These are phyloP conservation scores for Ctenochaetus hawaiiensis DNA, from an alignment of 2,797 vertebrate species.

Conservation along the genomic window DNA sequence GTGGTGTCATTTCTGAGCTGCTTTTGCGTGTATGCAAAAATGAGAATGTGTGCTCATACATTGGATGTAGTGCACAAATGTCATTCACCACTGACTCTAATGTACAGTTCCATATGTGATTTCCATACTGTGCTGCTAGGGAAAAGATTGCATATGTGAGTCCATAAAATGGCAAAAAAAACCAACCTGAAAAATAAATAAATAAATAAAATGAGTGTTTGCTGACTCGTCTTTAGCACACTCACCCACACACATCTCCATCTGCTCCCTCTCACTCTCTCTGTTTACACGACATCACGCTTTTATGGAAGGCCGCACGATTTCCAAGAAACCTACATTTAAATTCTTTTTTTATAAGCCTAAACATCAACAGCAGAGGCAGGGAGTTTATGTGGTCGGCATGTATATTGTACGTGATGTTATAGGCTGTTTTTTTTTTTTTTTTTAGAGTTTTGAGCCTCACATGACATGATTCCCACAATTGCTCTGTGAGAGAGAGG, in stretches of 20 bases:
- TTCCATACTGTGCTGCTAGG: not conserved
- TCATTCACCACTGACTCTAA: not conserved
- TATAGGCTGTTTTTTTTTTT: not conserved
- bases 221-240: constrained; percentile 39
- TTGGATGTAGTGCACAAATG: not conserved
- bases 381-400: not conserved
- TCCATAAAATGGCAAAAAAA: constrained; percentile 16
- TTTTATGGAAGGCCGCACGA: not conserved
- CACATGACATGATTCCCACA: constrained; percentile 38
- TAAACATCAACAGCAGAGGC: not conserved
- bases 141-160: not conserved
- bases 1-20: too few species aligned
- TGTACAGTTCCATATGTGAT: not conserved
- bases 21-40: too few species aligned
- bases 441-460: not conserved
- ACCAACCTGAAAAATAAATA: constrained; percentile 1
- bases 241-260: constrained; percentile 35
- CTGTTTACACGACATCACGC: constrained; percentile 43
- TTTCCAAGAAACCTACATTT: constrained; percentile 33
- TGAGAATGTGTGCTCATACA: not conserved
- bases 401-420: not conserved
- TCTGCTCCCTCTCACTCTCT: constrained; percentile 38
- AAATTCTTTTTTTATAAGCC: not conserved
- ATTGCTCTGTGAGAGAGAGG: not conserved
- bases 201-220: constrained; percentile 23